These are phyloP conservation scores for Aplocera efformata DNA, from an alignment of 2,888 invertebrate species.

Conservation along the genomic window DNA sequence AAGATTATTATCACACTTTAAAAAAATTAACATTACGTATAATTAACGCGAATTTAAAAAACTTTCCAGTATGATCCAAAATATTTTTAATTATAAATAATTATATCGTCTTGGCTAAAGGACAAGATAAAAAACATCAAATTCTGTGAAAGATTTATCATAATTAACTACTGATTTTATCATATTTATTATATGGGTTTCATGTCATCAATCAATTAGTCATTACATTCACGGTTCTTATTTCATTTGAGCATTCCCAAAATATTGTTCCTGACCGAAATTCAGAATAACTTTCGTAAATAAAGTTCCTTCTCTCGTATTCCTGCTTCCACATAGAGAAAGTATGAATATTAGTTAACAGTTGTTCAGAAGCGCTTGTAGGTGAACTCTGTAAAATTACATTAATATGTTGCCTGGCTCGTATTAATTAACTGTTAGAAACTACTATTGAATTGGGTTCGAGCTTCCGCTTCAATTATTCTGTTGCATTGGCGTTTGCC, in stretches of 20 bases:
- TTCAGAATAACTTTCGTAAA: not conserved
- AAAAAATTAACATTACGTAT: no score
- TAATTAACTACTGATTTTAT: no score
- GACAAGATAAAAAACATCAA: no score
- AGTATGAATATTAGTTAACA: not conserved
- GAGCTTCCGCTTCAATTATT: conserved; percentile 27
- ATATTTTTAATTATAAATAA: no score
- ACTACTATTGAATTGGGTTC: conserved; percentile 7
- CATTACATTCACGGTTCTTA: no score
- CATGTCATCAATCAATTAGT: no score
- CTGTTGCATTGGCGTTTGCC: conserved; percentile 22
- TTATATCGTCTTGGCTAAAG: no score
- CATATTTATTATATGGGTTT: no score
- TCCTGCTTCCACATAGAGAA: not conserved
- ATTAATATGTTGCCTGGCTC: not conserved
- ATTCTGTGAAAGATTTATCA: no score
- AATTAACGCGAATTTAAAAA: no score
- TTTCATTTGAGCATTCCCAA: not conserved
- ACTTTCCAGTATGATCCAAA: no score
- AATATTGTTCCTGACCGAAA: not conserved
- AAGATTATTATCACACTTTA: no score
- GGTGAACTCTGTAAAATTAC: not conserved
- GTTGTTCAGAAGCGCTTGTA: not conserved
- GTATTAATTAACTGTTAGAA: not conserved
- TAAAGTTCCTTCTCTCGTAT: not conserved